phyloP scores from a whole-genome alignment of 1,140 invertebrate species.

The Lysiphlebus fabarum region DNA sequence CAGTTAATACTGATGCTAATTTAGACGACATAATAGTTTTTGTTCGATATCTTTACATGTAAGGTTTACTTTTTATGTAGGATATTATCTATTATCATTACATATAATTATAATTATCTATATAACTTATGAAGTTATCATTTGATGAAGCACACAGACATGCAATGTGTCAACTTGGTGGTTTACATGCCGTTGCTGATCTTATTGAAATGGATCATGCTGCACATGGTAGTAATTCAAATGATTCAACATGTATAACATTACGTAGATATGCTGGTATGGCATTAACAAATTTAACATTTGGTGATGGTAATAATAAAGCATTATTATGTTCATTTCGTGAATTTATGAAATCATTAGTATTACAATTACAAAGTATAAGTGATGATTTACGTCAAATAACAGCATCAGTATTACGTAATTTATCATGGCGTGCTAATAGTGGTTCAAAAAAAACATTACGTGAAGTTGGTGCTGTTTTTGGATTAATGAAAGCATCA shows the following conservation, averaged over 20 bases:
- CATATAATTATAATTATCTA: too few relatives aligned
- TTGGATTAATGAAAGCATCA: too few relatives aligned
- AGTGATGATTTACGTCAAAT: constrained; percentile 92
- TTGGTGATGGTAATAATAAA: constrained; percentile 94
- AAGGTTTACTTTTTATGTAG: too few relatives aligned
- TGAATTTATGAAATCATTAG: constrained; percentile 85
- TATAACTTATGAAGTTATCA: constrained; percentile 93
- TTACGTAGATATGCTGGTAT: constrained; percentile 90
- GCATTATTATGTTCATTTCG: constrained; percentile 87
- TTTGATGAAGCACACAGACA: constrained; percentile 94
- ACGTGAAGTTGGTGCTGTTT: constrained; percentile 84
- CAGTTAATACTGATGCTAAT: too few relatives aligned
- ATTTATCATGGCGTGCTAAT: constrained; percentile 95
- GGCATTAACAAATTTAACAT: constrained; percentile 95
- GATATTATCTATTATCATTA: too few relatives aligned
- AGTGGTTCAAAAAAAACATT: constrained; percentile 84
- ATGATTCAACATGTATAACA: constrained; percentile 80
- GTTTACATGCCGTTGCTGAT: constrained; percentile 84
- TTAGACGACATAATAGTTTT: too few relatives aligned
- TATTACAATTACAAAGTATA: constrained; percentile 80
- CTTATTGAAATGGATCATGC: constrained; percentile 84
- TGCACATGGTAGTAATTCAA: constrained; percentile 72
- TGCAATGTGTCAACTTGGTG: constrained; percentile 91
- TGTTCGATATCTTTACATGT: too few relatives aligned
- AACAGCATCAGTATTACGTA: constrained; percentile 88